Percentiles rank a stretch among this genome's conserved stretches.
phyloP scores from a whole-genome alignment of 2,888 invertebrate genomes.

The Cheilosia impressa region DNA sequence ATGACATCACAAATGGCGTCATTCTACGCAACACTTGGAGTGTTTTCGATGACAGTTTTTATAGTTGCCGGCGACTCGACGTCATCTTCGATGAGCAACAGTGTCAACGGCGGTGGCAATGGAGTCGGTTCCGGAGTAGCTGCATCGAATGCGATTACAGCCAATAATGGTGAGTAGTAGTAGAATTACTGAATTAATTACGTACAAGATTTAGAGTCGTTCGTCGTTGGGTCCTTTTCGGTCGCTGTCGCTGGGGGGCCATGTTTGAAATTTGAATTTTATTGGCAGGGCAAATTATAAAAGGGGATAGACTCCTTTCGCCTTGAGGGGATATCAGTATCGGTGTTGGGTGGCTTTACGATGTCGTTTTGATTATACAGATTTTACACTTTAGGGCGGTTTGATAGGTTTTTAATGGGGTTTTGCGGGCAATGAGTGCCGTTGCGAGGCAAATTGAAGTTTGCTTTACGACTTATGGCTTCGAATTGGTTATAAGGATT shows the following conservation, averaged over 20 bases:
- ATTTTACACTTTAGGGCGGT: constrained; percentile 41
- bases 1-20: constrained; percentile 59
- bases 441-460: constrained; percentile 32
- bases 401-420: constrained; percentile 63
- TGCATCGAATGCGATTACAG: constrained; percentile 70
- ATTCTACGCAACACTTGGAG: constrained; percentile 52
- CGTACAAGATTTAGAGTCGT: constrained; percentile 2
- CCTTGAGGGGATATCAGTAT: neutral
- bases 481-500: constrained; percentile 27
- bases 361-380: constrained; percentile 55
- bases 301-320: constrained; percentile 11
- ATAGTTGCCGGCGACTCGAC: constrained; percentile 65
- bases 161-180: constrained; percentile 81
- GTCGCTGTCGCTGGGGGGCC: neutral
- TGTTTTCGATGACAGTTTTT: constrained; percentile 65
- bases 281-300: constrained; percentile 22
- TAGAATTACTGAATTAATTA: constrained; percentile 64
- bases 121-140: constrained; percentile 56
- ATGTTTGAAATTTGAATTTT: constrained; percentile 52
- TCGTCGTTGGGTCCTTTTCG: neutral
- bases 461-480: constrained; percentile 46
- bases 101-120: constrained; percentile 56
- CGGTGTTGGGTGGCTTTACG: constrained; percentile 43
- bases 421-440: constrained; percentile 10
- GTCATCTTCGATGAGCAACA: constrained; percentile 70